Evolutionary conservation across 1,140 invertebrate species (phyloP), one percentile per base, ranked within the genome.

Genomic region (Lepidotrigona ventralis): DNA sequence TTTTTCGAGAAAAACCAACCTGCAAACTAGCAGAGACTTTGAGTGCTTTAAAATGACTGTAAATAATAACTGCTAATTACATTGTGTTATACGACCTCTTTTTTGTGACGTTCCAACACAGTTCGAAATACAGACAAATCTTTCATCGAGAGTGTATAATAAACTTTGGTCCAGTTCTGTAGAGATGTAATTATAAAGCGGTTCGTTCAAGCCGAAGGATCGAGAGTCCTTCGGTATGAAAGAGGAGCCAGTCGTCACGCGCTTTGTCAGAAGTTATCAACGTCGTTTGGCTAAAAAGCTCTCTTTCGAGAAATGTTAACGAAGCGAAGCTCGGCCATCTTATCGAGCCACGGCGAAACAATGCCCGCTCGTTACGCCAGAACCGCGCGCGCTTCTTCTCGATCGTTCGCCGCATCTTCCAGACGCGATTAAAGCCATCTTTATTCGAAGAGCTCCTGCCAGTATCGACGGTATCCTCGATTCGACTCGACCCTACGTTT

Each of bases 261-360:
- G 21, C 46, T 75, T 12, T 33, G 26, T 1, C 21, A 63, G 51
- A 4, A 80, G 33, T 75, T 66, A 64, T 84, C 70, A 60, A 23
- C 33, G 26, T 60, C 0, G 53, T 9, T n/a, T 21, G 26, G n/a
- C 56, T 71, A 85, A 68, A 81, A 60, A 33, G 51, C n/a, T n/a
- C n/a, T n/a, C 53, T 66, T 53, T 77, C 53, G 77, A 56, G 78
- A 85, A 86, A 72, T 60, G 68, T 86, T 86, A 86, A 86, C 73
- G 76, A 86, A 84, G 83, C 77, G 54, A 56, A 75, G 51, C 78
- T 70, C 82, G 64, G 26, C 76, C 53, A 53, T 76, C 64, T 81
- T 81, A 85, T 85, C 85, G 72, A 23, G n/a, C 26, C 64, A 2
- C 71, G 66, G 81, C 72, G 76, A 78, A 86, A 86, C 83, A 86